These are phyloP conservation scores for Aramus guarauna DNA, from an alignment of 2,113 vertebrate genomes.

Conservation along the genomic window DNA sequence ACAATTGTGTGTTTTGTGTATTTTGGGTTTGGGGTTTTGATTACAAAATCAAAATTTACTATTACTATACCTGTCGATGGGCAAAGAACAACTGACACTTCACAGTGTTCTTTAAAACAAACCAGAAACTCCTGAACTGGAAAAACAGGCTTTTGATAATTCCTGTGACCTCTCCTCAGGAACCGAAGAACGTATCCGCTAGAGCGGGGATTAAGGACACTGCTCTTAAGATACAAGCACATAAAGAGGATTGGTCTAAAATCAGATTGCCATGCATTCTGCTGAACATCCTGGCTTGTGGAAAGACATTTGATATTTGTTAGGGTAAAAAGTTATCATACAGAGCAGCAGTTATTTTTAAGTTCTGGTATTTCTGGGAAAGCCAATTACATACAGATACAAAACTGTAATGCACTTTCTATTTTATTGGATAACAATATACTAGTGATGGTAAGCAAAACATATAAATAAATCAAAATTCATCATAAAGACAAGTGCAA, in stretches of 20 bases:
- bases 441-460: neutral
- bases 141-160: neutral
- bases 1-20: neutral
- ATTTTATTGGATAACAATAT: neutral
- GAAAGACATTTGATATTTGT: neutral
- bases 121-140: neutral
- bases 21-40: neutral
- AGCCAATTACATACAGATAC: neutral
- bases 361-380: neutral
- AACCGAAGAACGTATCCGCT: neutral
- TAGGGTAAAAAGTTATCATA: neutral
- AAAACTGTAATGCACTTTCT: neutral
- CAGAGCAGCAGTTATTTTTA: neutral
- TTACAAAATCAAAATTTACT: neutral
- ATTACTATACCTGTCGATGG: neutral
- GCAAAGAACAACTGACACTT: neutral
- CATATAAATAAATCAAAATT: neutral
- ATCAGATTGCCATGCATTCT: neutral
- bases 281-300: neutral
- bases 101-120: neutral
- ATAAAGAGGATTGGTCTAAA: conserved; percentile 32
- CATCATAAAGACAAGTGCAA: neutral
- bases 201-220: conserved; percentile 5
- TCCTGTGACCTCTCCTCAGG: neutral
- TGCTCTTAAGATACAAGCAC: conserved; percentile 4